These are phyloP conservation scores for Artibeus lituratus DNA, from an alignment of 2,797 vertebrate species.

Conservation along the genomic window DNA sequence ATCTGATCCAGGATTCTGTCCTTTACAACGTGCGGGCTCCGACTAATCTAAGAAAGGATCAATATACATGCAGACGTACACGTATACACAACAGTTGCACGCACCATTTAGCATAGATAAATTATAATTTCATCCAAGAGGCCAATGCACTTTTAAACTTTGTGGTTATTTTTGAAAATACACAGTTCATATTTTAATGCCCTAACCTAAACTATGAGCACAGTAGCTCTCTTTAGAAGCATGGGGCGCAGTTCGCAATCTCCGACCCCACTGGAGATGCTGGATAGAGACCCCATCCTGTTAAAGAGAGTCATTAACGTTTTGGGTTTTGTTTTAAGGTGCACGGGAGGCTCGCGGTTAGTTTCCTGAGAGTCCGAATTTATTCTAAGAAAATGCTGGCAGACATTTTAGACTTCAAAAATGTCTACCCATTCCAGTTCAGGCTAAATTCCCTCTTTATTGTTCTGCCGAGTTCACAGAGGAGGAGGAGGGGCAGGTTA, in stretches of 20 bases:
- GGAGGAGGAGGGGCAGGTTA: neutral
- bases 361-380: neutral
- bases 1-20: neutral
- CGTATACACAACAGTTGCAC: neutral
- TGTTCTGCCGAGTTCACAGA: conserved; percentile 12
- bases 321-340: neutral
- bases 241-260: neutral
- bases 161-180: neutral
- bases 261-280: neutral
- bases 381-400: conserved; percentile 48
- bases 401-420: conserved; percentile 31
- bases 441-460: conserved; percentile 14
- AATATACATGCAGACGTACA: neutral
- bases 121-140: neutral
- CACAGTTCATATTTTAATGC: neutral
- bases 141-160: neutral
- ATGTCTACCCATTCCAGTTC: conserved; percentile 1
- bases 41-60: neutral
- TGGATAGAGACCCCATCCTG: neutral
- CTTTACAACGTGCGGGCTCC: neutral
- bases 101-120: neutral
- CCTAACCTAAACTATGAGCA: neutral
- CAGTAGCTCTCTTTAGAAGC: neutral
- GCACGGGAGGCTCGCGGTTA: neutral
- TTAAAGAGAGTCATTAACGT: neutral